These are phyloP conservation scores for Ctenoplectra terminalis DNA, from an alignment of 1,140 invertebrate genomes.

Conservation along the genomic window DNA sequence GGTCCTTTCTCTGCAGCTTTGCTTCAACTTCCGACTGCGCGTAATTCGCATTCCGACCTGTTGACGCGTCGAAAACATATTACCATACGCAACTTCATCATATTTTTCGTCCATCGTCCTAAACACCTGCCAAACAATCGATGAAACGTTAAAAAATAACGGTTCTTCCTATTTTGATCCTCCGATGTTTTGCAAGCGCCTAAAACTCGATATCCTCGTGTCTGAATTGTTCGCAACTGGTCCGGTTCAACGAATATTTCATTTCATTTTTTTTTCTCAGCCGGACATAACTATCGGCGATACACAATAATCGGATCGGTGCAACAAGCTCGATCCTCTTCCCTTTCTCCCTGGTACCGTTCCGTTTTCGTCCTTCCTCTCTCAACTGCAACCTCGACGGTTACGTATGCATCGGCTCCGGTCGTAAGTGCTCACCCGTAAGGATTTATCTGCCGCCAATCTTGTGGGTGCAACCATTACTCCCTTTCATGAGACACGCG, in stretches of 20 bases:
- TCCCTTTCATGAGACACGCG: conserved; percentile 62
- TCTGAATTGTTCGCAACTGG: background rate
- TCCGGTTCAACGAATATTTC: background rate
- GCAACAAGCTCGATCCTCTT: conserved; percentile 57
- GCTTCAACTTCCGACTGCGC: conserved; percentile 20
- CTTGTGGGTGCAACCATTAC: conserved; percentile 61
- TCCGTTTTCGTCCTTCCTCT: conserved; percentile 61
- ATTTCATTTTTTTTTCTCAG: background rate
- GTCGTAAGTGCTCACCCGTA: conserved; percentile 40
- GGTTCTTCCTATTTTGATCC: background rate
- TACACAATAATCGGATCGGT: conserved; percentile 8
- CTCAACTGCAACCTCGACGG: conserved; percentile 36
- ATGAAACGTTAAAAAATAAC: background rate
- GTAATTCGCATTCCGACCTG: conserved; percentile 45
- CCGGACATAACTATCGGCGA: background rate
- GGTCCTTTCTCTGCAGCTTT: conserved; percentile 19
- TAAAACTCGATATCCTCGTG: too few relatives aligned
- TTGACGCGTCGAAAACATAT: background rate
- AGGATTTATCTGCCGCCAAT: conserved; percentile 61
- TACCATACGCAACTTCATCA: too few relatives aligned
- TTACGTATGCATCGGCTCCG: conserved; percentile 25
- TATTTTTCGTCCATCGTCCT: too few relatives aligned
- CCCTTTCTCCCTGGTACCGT: conserved; percentile 61
- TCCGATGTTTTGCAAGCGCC: too few relatives aligned
- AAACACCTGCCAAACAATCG: background rate